phyloP scores from a whole-genome alignment of 2,797 vertebrate genomes.

The Malurus leucopterus region DNA sequence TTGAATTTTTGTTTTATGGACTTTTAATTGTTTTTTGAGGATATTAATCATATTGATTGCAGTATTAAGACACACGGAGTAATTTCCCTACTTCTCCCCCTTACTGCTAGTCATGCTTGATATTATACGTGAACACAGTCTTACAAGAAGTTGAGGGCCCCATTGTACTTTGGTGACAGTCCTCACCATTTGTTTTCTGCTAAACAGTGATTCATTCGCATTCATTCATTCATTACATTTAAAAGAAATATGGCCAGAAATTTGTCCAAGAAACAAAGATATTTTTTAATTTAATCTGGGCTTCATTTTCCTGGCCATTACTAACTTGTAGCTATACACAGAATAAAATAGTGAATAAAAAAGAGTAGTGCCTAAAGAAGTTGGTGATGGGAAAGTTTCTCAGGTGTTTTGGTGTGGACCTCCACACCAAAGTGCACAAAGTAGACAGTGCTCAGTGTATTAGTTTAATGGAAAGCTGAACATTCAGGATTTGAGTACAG shows the following conservation, averaged over 20 bases:
- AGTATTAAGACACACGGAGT: not conserved
- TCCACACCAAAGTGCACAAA: not conserved
- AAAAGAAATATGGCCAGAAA: not conserved
- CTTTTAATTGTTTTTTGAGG: not conserved
- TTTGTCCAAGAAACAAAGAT: not conserved
- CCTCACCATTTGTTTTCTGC: not conserved
- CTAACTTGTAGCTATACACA: not conserved
- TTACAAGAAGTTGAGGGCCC: not conserved
- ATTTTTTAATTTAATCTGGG: not conserved
- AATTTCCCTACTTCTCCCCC: not conserved
- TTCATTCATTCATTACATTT: not conserved
- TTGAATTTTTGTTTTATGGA: not conserved
- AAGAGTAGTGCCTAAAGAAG: not conserved
- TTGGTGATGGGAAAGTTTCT: not conserved
- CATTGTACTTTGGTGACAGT: not conserved
- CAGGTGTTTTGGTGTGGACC: not conserved
- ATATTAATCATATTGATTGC: not conserved
- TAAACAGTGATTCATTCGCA: not conserved
- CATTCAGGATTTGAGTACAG: not conserved
- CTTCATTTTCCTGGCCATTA: not conserved
- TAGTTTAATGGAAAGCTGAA: not conserved
- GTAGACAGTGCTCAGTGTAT: not conserved
- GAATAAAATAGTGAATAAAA: not conserved
- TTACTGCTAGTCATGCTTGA: not conserved
- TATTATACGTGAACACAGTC: not conserved